A percentile compares a stretch with the other conserved stretches of the same genome.
These are phyloP conservation scores for Phalacrocorax aristotelis DNA, from an alignment of 2,113 vertebrate genomes.

Conservation along the genomic window DNA sequence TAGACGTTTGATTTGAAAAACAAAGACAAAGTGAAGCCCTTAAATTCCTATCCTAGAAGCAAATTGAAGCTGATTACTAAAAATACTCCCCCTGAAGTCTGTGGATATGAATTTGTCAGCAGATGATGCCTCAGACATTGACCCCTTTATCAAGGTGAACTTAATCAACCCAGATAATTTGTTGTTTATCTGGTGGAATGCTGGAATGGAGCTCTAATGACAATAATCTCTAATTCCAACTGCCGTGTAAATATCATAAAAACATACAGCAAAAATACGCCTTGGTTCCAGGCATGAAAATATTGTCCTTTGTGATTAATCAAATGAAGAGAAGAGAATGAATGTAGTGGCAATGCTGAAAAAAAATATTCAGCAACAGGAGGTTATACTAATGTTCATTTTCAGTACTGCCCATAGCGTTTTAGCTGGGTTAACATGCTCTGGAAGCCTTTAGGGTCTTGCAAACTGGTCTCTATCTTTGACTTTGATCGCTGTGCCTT, in stretches of 20 bases:
- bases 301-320: slow-evolving; percentile 29
- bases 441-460: neutral
- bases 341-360: neutral
- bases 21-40: neutral
- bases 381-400: neutral
- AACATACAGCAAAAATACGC: neutral
- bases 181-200: slow-evolving; percentile 40
- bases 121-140: slow-evolving; percentile 34
- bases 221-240: slow-evolving; percentile 11
- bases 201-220: slow-evolving; percentile 25
- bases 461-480: neutral
- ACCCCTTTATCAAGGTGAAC: slow-evolving; percentile 44
- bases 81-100: neutral
- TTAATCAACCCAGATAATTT: slow-evolving; percentile 42
- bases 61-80: slow-evolving; percentile 17
- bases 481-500: neutral
- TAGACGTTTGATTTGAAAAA: neutral
- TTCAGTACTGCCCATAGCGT: neutral
- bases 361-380: neutral
- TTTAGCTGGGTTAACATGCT: neutral
- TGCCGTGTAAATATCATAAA: slow-evolving; percentile 36
- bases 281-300: slow-evolving; percentile 17
- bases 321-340: neutral
- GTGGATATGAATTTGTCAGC: neutral
- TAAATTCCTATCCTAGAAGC: neutral